A percentile compares a stretch with the other conserved stretches of the same genome.
These are phyloP conservation scores for Synaphobranchus kaupii DNA, from an alignment of 2,797 vertebrate species.

Conservation along the genomic window DNA sequence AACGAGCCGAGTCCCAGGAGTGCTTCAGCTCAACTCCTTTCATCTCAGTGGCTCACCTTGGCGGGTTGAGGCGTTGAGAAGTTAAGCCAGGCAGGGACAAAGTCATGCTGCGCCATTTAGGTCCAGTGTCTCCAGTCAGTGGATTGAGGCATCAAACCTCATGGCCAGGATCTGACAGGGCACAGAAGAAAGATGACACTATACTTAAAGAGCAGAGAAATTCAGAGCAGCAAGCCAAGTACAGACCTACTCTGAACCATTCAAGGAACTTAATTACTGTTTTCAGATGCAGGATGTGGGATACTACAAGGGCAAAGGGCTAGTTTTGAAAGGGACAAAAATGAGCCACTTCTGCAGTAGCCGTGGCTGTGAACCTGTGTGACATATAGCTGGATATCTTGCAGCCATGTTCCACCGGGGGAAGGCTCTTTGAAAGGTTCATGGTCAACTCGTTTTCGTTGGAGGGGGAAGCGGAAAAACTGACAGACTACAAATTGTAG, in stretches of 20 bases:
- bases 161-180: slow-evolving; percentile 90
- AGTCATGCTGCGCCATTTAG: slow-evolving; percentile 99
- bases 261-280: slow-evolving; percentile 30
- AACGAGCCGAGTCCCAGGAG: background rate
- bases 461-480: background rate
- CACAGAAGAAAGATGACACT: background rate
- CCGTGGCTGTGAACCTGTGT: slow-evolving; percentile 42
- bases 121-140: slow-evolving; percentile 99
- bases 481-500: background rate
- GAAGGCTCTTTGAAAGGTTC: background rate
- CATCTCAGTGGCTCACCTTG: slow-evolving; percentile 78
- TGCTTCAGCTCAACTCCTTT: background rate
- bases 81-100: slow-evolving; percentile 99
- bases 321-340: slow-evolving; percentile 57
- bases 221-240: background rate
- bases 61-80: slow-evolving; percentile 98
- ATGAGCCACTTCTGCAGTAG: slow-evolving; percentile 48
- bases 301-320: slow-evolving; percentile 37
- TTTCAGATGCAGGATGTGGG: slow-evolving; percentile 38
- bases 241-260: background rate
- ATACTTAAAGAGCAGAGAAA: background rate
- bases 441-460: background rate
- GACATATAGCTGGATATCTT: background rate
- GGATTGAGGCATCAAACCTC: slow-evolving; percentile 99
- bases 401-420: background rate